Evolutionary conservation across 1,140 invertebrate species (phyloP).

Genomic region (Dermatophagoides farinae): DNA sequence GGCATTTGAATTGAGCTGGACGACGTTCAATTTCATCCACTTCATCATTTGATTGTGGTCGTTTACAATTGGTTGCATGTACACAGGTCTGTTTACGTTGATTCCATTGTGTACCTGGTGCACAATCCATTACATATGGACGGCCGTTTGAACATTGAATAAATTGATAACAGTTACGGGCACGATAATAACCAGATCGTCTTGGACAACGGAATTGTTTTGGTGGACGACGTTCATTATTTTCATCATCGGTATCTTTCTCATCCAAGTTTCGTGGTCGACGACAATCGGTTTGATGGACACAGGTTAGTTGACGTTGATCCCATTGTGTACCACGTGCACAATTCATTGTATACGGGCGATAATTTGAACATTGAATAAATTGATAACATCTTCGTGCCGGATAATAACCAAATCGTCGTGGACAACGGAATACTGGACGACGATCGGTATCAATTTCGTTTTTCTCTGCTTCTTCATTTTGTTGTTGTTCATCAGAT

Average conservation of each 20-base stretch:
- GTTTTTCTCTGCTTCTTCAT: too few relatives aligned
- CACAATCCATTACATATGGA: conserved; percentile 15
- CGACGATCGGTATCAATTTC: background rate
- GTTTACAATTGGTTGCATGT: conserved; percentile 7
- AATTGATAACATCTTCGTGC: background rate
- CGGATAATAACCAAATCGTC: background rate
- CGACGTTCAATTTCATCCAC: too few relatives aligned
- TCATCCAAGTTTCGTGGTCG: background rate
- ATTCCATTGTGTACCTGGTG: conserved; percentile 17
- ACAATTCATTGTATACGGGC: background rate
- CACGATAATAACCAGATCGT: conserved; percentile 2
- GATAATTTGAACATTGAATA: background rate
- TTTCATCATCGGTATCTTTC: background rate
- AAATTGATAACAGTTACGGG: background rate
- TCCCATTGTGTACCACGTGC: background rate
- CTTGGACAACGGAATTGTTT: background rate
- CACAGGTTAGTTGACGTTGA: background rate
- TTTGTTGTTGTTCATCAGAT: too few relatives aligned
- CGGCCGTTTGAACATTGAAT: conserved; percentile 7
- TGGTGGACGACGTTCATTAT: too few relatives aligned
- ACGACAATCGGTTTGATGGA: background rate
- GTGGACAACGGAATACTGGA: background rate
- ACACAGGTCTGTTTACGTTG: conserved; percentile 17
- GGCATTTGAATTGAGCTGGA: background rate
- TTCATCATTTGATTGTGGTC: background rate